Conservation (phyloP, 2,113 vertebrate species). For the Brienomyrus brachyistius region DNA sequence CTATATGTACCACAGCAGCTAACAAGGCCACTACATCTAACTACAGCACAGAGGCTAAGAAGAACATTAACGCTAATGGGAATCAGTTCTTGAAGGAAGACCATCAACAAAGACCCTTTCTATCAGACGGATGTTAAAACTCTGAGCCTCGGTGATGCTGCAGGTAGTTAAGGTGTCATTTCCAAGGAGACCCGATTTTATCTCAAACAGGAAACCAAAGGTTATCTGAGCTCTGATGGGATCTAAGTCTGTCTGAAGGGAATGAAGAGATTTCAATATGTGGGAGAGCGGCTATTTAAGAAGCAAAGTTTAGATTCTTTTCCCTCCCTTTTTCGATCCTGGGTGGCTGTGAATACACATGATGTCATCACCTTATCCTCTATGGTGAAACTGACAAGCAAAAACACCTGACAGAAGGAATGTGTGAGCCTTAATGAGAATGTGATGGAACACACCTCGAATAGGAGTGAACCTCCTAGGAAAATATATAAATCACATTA, state of each 20-base stretch:
- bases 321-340: background rate
- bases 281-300: background rate
- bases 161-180: background rate
- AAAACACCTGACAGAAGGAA: constrained; percentile 12
- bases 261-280: constrained; percentile 7
- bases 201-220: constrained; percentile 3
- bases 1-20: background rate
- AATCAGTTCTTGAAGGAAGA: background rate
- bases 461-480: background rate
- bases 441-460: background rate
- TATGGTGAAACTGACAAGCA: background rate
- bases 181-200: background rate
- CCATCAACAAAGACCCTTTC: background rate
- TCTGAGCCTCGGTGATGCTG: background rate
- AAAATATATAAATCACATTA: constrained; percentile 13
- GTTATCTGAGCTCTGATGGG: constrained; percentile 12
- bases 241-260: constrained; percentile 11
- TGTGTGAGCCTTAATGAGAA: background rate
- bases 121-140: background rate
- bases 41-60: background rate
- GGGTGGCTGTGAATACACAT: background rate
- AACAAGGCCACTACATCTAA: background rate
- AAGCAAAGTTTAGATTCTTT: constrained; percentile 3
- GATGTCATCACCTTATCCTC: background rate
- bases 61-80: background rate